These are phyloP conservation scores for Alectura lathami DNA, from an alignment of 2,113 vertebrate genomes.

Conservation along the genomic window DNA sequence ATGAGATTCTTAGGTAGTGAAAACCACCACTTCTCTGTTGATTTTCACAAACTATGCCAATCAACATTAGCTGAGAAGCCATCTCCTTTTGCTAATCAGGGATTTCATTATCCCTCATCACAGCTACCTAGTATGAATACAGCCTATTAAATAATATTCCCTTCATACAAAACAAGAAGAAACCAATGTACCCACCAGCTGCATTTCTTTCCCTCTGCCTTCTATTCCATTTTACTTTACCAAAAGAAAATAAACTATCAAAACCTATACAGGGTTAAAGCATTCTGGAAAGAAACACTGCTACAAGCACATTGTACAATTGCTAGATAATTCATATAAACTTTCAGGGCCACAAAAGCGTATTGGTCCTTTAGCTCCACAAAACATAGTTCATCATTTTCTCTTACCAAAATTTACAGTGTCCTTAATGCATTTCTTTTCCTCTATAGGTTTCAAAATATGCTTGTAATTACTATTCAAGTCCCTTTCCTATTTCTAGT, in stretches of 20 bases:
- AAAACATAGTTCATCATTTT: constrained; percentile 6
- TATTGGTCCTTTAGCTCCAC: constrained; percentile 9
- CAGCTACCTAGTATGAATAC: not conserved
- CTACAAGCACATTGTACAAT: not conserved
- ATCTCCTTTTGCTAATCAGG: not conserved
- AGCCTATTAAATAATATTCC: not conserved
- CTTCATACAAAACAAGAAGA: not conserved
- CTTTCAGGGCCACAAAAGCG: not conserved
- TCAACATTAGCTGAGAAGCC: not conserved
- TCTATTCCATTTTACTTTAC: not conserved
- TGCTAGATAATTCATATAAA: constrained; percentile 25
- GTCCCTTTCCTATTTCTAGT: constrained; percentile 13
- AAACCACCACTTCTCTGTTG: not conserved
- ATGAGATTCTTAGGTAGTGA: not conserved
- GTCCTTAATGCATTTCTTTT: not conserved
- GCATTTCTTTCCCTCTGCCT: not conserved
- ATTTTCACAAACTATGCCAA: not conserved
- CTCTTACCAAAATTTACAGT: constrained; percentile 31
- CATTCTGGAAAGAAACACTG: constrained; percentile 33
- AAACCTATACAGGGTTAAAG: not conserved
- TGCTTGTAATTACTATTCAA: constrained; percentile 22
- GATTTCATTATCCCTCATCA: constrained; percentile 7
- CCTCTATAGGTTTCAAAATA: constrained; percentile 8
- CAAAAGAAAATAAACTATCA: not conserved
- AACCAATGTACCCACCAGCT: not conserved